Evolutionary conservation across 2,888 invertebrate species (phyloP).

Genomic region (Pseudococcus viburni): DNA sequence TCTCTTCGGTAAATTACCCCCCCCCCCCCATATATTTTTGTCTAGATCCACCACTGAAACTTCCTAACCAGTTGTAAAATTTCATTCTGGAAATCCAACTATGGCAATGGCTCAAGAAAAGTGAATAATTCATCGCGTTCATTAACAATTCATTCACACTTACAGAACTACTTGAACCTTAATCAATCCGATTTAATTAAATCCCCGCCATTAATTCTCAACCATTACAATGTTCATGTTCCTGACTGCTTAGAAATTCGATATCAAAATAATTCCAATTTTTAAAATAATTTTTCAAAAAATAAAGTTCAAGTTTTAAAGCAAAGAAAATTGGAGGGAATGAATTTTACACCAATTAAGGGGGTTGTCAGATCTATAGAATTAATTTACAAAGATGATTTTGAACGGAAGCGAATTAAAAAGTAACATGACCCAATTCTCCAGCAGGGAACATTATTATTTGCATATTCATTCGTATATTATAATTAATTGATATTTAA

Average conservation of each 20-base stretch:
- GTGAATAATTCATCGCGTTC: constrained; percentile 26
- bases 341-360: not conserved
- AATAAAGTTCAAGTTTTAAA: not conserved
- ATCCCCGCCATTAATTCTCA: not conserved
- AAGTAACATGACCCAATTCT: not conserved
- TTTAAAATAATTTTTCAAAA: not conserved
- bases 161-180: not conserved
- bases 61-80: not conserved
- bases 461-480: not conserved
- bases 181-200: not conserved
- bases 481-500: not conserved
- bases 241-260: not conserved
- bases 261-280: no score
- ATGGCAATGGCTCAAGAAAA: not conserved
- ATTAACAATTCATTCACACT: constrained; percentile 18
- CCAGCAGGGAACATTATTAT: not conserved
- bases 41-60: no score
- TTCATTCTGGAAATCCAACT: not conserved
- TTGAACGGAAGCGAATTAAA: not conserved
- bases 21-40: no score
- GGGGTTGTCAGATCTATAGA: not conserved
- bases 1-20: no score
- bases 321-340: not conserved
- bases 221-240: not conserved
- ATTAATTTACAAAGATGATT: not conserved